These are phyloP conservation scores for Anableps anableps DNA, from an alignment of 2,797 vertebrate genomes.

Conservation along the genomic window DNA sequence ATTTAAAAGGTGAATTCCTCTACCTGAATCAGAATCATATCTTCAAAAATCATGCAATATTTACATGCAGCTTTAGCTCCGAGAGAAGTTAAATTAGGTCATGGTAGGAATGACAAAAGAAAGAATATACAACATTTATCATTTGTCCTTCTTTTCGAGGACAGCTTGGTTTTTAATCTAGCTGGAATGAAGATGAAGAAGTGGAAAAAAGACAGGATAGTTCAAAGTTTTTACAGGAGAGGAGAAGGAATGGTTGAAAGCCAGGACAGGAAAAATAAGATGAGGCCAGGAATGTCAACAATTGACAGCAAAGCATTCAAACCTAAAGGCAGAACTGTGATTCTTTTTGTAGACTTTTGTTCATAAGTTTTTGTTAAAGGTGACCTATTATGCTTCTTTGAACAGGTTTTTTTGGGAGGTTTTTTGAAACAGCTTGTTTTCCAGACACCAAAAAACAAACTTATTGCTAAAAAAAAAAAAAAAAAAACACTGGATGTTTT, in stretches of 20 bases:
- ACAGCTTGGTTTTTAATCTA: conserved; percentile 54
- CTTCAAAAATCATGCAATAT: background rate
- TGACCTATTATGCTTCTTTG: too few relatives aligned
- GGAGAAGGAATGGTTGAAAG: conserved; percentile 17
- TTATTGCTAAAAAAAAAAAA: too few relatives aligned
- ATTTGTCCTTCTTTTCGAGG: conserved; percentile 19
- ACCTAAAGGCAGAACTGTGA: conserved; percentile 23
- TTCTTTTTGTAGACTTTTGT: background rate
- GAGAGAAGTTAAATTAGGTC: background rate
- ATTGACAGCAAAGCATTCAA: conserved; percentile 50
- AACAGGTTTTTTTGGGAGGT: too few relatives aligned
- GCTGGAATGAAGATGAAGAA: conserved; percentile 38
- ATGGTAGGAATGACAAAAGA: background rate
- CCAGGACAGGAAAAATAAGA: conserved; percentile 20
- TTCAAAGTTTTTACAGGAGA: conserved; percentile 9
- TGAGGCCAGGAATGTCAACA: conserved; percentile 22
- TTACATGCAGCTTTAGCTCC: conserved; percentile 12
- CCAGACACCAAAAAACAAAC: too few relatives aligned
- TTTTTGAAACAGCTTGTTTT: too few relatives aligned
- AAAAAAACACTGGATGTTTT: too few relatives aligned
- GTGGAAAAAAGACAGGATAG: background rate
- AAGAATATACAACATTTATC: background rate
- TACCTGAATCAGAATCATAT: background rate
- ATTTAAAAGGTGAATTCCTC: conserved; percentile 9
- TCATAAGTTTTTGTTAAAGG: too few relatives aligned